Base-by-base conservation (phyloP, 1,140 invertebrate species). In the Mya arenaria region DNA sequence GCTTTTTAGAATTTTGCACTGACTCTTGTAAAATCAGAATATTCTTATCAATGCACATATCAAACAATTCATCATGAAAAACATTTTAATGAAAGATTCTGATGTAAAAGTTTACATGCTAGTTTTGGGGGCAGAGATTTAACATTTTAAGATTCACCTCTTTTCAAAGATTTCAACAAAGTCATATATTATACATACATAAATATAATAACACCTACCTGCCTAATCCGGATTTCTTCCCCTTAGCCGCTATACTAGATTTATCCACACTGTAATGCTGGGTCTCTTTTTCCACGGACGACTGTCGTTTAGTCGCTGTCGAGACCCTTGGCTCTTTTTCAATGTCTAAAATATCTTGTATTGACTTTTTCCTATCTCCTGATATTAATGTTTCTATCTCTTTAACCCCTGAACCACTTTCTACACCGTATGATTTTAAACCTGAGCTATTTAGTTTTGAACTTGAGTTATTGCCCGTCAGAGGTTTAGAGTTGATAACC, bases 211-310 rank as follows among this genome's bases (percentile, higher is more conserved):
- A 52, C 17, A 52, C n/a, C 13, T 75, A 48, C 56, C 60, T 63
- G 13, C 74, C 60, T 48, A 44, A 17, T 0, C 74, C 41, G 41
- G 15, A 44, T 68, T 68, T 60, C 56, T 58, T 60, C 2, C 28
- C 39, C 19, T 75, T 75, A n/a, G 37, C 37, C 39, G 69, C 69
- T n/a, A 90, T 90, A 81, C 89, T 90, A 0, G 89, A 90, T 32
- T 69, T 74, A 41, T 87, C 84, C 1, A 90, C 87, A 87, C 84
- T 88, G 69, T 90, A 90, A 32, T 83, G 79, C 32, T 80, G 68
- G 37, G 55, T 65, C 36, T 87, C 84, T 28, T 79, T 75, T 28
- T 85, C 82, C 25, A 78, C 23, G 0, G 82, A 82, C 19, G 63
- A 34, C 48, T 82, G 80, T 28, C 85, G 30, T 25, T 65, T 55